phyloP scores from a whole-genome alignment of 2,113 vertebrate species.

The Bos indicus region DNA sequence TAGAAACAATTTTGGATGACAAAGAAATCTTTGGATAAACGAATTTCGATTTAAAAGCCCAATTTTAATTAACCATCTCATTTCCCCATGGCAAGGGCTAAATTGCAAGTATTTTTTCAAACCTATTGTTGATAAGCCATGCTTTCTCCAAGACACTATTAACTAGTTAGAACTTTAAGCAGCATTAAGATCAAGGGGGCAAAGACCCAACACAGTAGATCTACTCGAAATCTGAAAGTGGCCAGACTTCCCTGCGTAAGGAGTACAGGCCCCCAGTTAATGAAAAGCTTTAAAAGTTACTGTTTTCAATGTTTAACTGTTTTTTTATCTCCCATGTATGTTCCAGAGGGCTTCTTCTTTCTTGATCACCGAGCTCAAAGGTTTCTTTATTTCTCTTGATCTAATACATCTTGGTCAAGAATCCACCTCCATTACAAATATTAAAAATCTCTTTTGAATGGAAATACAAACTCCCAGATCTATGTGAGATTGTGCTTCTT shows the following conservation, averaged over 20 bases:
- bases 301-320: background rate
- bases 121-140: background rate
- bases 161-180: background rate
- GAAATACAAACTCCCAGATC: background rate
- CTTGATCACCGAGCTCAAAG: background rate
- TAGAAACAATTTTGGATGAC: background rate
- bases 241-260: background rate
- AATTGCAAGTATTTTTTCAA: background rate
- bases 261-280: background rate
- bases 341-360: background rate
- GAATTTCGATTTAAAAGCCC: conserved; percentile 23
- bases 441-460: background rate
- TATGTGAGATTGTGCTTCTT: background rate
- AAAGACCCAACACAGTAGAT: background rate
- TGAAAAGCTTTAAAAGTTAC: background rate
- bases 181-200: background rate
- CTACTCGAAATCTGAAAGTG: background rate
- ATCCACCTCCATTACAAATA: background rate
- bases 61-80: background rate
- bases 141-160: background rate
- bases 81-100: background rate
- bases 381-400: background rate
- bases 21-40: background rate
- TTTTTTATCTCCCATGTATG: background rate
- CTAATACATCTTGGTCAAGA: background rate